Conservation (phyloP, 2,888 invertebrate genomes). For the Epicampocera succincta region DNA sequence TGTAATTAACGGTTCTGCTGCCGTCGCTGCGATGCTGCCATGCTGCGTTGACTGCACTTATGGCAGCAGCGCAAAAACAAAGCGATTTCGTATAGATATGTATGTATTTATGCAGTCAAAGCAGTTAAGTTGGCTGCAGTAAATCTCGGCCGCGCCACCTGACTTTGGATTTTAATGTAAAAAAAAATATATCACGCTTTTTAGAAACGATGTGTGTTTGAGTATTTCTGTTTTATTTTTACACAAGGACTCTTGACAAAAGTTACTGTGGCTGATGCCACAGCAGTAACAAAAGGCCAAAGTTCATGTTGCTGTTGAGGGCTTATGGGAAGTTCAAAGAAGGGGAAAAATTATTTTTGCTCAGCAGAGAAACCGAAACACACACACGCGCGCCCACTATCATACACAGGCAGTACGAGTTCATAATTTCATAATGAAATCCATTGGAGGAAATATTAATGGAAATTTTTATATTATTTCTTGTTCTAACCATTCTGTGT, state of each 20-base stretch:
- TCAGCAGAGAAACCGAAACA: not conserved
- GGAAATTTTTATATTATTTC: conserved; percentile 2
- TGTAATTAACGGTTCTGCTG: conserved; percentile 6
- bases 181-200: conserved; percentile 39
- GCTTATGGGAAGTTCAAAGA: conserved; percentile 69
- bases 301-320: conserved; percentile 66
- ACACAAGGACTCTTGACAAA: conserved; percentile 62
- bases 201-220: not conserved
- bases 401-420: not conserved
- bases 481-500: not conserved
- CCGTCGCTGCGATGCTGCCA: not conserved
- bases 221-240: conserved; percentile 6
- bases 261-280: conserved; percentile 58
- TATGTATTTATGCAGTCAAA: conserved; percentile 1
- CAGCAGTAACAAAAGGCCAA: conserved; percentile 56
- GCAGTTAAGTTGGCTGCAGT: not conserved
- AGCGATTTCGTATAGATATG: not conserved
- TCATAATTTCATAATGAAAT: conserved; percentile 50
- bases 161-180: conserved; percentile 53
- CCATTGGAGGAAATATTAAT: conserved; percentile 36
- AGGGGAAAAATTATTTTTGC: conserved; percentile 16
- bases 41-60: not conserved
- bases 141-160: no score
- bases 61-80: no score
- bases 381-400: not conserved